Percentiles rank a stretch among this genome's conserved stretches.
These are phyloP conservation scores for Ellobium chinense DNA, from an alignment of 2,888 invertebrate genomes.

Conservation along the genomic window DNA sequence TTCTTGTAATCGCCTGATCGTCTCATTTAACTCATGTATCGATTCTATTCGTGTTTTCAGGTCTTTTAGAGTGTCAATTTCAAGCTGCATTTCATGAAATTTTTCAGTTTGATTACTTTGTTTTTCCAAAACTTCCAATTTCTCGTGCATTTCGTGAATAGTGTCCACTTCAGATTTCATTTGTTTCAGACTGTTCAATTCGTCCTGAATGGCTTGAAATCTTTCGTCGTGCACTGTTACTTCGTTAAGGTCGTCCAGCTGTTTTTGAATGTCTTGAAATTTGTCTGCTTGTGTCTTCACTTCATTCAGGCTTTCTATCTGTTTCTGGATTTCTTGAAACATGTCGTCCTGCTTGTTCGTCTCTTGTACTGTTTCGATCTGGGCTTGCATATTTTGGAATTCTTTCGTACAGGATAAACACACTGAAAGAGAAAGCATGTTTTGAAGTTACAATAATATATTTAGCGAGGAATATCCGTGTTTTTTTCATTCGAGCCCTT, in stretches of 20 bases:
- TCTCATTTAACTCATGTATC: neutral
- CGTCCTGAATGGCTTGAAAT: neutral
- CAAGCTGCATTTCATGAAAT: neutral
- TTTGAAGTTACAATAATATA: no score
- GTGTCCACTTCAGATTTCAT: neutral
- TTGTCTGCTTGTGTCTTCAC: neutral
- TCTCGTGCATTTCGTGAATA: neutral
- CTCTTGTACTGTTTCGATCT: neutral
- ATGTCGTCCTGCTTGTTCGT: neutral
- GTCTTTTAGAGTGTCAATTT: neutral
- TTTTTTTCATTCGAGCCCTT: no score
- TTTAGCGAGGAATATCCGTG: no score
- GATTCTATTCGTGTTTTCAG: neutral
- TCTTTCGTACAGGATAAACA: neutral
- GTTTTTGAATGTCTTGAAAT: neutral
- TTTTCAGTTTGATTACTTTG: neutral
- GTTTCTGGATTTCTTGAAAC: neutral
- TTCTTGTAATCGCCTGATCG: neutral
- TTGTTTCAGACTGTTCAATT: neutral
- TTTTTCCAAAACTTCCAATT: neutral
- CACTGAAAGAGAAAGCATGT: constrained; percentile 3
- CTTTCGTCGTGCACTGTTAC: neutral
- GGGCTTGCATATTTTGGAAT: neutral
- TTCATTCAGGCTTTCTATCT: neutral
- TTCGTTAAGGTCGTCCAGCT: neutral